Percentiles rank a stretch among this genome's conserved stretches.
These are phyloP conservation scores for Epizoanthus scotinus DNA, from an alignment of 92 coral and sea anemone genomes.

Conservation along the genomic window DNA sequence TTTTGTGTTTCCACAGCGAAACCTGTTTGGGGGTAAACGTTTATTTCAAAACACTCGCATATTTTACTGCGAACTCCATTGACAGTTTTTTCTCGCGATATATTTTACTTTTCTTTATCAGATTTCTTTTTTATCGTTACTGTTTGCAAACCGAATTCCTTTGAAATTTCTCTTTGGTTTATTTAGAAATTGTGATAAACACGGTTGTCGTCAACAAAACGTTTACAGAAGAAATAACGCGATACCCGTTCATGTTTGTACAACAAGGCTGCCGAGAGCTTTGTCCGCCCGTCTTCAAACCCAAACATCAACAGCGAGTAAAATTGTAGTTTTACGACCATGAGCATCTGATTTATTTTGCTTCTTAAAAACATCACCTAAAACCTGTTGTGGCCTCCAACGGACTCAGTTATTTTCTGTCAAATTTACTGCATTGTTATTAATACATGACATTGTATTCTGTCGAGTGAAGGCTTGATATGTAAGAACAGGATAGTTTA, in stretches of 20 bases:
- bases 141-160: not conserved
- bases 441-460: constrained; percentile 2
- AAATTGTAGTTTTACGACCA: not conserved
- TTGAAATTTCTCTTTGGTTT: not conserved
- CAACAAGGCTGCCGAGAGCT: not conserved
- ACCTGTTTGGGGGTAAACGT: too few species aligned
- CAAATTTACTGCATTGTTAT: constrained; percentile 5
- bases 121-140: too few species aligned
- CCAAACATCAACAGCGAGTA: not conserved
- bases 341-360: not conserved
- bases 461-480: constrained; percentile 4
- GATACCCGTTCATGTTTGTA: not conserved
- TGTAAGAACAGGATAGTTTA: constrained; percentile 2
- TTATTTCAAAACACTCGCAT: too few species aligned
- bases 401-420: not conserved
- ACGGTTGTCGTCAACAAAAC: not conserved
- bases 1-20: too few species aligned
- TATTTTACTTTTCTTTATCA: too few species aligned
- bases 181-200: not conserved
- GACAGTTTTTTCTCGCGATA: too few species aligned
- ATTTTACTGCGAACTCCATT: too few species aligned
- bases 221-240: not conserved
- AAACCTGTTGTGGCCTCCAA: not conserved
- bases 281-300: not conserved
- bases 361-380: not conserved